Base-by-base conservation (phyloP, 1,140 invertebrate species). In the Trichogramma pretiosum region DNA sequence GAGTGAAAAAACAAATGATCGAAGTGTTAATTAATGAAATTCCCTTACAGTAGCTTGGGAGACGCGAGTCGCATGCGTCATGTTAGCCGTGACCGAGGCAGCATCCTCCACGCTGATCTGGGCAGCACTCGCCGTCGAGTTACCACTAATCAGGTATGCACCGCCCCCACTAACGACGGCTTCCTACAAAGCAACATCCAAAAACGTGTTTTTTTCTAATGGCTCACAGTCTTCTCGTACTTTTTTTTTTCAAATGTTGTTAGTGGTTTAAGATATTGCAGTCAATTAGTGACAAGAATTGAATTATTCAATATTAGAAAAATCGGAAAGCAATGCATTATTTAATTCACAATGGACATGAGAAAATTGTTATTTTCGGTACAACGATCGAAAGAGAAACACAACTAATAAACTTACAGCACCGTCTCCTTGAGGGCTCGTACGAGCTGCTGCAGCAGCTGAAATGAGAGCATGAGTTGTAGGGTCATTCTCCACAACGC, bases 11-110 rank as follows among this genome's bases (percentile, higher is more conserved):
- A n/a, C n/a, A n/a, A n/a, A n/a, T n/a, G n/a, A n/a, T n/a, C n/a
- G n/a, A n/a, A n/a, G n/a, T n/a, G n/a, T n/a, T n/a, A n/a, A n/a
- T n/a, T n/a, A n/a, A n/a, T n/a, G n/a, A n/a, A n/a, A n/a, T n/a
- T n/a, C n/a, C 82, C 84, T 85, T 82, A 91, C 88, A 67, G 87
- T 90, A 58, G 86, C 87, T 59, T 88, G 87, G 60, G 88, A 89
- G 59, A 90, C 86, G 64, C 87, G 78, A 62, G 86, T 89, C 54
- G 87, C 86, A 74, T 87, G 84, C 56, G 83, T 82, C 62, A 89
- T 78, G 65, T 79, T 80, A 56, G 79, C 65, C 65, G 74, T 74
- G 67, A 71, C 76, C 56, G 61, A 69, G 54, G 74, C 72, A 62
- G 74, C 67, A 50, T 74, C 74, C 57, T 73, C 69, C 57, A 76